phyloP scores from a whole-genome alignment of 2,797 vertebrate species.

The Gambelia wislizenii region DNA sequence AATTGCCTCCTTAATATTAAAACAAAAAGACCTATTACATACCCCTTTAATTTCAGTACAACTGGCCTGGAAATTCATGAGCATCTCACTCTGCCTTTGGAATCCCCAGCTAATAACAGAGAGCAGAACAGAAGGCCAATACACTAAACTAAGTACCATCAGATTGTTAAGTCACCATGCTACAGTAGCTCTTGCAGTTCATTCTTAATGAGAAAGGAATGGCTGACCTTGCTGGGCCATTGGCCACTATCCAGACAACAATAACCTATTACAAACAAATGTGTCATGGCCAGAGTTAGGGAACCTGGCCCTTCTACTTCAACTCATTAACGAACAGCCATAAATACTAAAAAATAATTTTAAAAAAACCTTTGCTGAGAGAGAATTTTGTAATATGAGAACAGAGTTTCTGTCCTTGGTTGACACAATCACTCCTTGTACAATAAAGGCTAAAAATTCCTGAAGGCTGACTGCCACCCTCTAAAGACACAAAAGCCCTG shows the following conservation, averaged over 20 bases:
- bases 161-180: slow-evolving; percentile 53
- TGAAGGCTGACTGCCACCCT: not conserved
- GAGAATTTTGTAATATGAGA: not conserved
- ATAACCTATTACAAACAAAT: slow-evolving; percentile 36
- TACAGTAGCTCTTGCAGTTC: slow-evolving; percentile 49
- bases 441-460: not conserved
- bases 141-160: slow-evolving; percentile 52
- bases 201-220: slow-evolving; percentile 53
- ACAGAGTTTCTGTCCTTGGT: not conserved
- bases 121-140: slow-evolving; percentile 67
- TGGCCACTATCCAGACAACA: slow-evolving; percentile 41
- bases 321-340: not conserved
- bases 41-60: slow-evolving; percentile 57
- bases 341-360: too few relatives aligned
- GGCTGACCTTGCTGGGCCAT: slow-evolving; percentile 64
- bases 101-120: slow-evolving; percentile 47
- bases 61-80: slow-evolving; percentile 59
- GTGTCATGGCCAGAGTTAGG: not conserved
- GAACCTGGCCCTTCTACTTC: not conserved
- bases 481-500: not conserved
- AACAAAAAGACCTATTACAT: slow-evolving; percentile 51
- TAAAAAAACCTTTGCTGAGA: not conserved
- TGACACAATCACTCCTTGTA: not conserved
- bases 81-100: slow-evolving; percentile 16
- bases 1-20: slow-evolving; percentile 62